Percentiles rank a stretch among this genome's conserved stretches.
These are phyloP conservation scores for Busseola fusca DNA, from an alignment of 2,888 invertebrate species.

Conservation along the genomic window DNA sequence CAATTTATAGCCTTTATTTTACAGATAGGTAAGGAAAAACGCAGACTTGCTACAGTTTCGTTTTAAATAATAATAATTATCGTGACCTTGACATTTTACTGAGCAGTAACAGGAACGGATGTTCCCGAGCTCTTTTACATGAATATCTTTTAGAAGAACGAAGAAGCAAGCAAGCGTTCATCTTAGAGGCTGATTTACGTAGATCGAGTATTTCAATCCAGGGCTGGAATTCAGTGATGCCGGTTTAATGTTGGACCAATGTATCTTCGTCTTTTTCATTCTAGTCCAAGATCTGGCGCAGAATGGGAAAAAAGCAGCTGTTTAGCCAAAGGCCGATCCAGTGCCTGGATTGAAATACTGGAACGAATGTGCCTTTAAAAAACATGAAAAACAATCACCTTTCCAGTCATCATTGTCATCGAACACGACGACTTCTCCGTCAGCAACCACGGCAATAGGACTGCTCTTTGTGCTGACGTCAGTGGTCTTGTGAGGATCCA, in stretches of 20 bases:
- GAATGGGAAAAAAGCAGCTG: not conserved
- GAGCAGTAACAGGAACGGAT: not conserved
- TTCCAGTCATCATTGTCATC: constrained; percentile 96
- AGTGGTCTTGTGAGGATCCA: constrained; percentile 83
- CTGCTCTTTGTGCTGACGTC: constrained; percentile 85
- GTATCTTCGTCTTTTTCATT: not conserved
- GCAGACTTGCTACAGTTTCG: not conserved
- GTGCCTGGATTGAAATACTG: not conserved
- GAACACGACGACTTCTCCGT: constrained; percentile 95
- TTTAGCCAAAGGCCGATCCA: not conserved
- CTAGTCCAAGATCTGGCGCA: not conserved
- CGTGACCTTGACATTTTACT: not conserved
- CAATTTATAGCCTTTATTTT: constrained; percentile 7
- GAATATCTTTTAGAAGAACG: not conserved
- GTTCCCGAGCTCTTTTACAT: not conserved
- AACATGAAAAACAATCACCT: constrained; percentile 77
- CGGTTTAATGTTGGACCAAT: not conserved
- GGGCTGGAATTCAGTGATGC: not conserved
- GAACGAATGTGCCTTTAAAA: not conserved
- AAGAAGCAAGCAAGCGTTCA: not conserved
- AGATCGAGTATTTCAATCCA: not conserved
- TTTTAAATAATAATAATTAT: not conserved
- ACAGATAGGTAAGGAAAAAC: not conserved
- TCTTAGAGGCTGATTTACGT: not conserved
- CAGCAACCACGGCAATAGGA: constrained; percentile 90